Evolutionary conservation across 2,888 invertebrate genomes (phyloP).

Genomic region (Rhagonycha fulva): DNA sequence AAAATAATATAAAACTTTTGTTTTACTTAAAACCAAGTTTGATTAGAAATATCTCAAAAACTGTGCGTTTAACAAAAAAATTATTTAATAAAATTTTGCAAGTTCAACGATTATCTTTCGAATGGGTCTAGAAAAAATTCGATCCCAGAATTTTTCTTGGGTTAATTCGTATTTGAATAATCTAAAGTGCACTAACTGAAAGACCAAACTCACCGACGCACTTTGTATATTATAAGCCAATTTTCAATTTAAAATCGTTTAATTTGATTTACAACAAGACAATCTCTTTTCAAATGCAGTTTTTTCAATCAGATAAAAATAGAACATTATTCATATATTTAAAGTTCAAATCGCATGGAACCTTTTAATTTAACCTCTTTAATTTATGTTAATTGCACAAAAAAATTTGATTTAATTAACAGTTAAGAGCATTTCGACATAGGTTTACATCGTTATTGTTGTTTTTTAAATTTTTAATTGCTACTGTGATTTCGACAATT

Average conservation of each 20-base stretch:
- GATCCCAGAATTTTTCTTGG: not conserved
- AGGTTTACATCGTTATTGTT: not conserved
- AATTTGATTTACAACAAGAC: not conserved
- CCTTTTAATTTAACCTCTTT: not conserved
- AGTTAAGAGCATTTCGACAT: not conserved
- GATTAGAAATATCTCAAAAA: too few relatives aligned
- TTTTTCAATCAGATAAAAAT: not conserved
- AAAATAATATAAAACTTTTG: too few relatives aligned
- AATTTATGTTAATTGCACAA: not conserved
- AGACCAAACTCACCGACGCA: not conserved
- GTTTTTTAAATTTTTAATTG: not conserved
- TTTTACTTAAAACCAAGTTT: too few relatives aligned
- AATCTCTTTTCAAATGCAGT: not conserved
- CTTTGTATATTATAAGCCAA: not conserved
- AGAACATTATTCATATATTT: not conserved
- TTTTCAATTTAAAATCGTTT: not conserved
- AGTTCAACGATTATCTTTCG: too few relatives aligned
- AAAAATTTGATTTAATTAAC: not conserved
- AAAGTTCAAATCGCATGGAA: not conserved
- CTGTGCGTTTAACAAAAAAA: too few relatives aligned
- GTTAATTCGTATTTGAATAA: not conserved
- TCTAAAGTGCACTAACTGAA: not conserved
- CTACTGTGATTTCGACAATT: not conserved
- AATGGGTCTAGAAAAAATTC: too few relatives aligned
- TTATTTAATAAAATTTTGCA: too few relatives aligned